A percentile compares a stretch with the other conserved stretches of the same genome.
Evolutionary conservation across 2,888 invertebrate genomes (phyloP).

Genomic region (Drosophila pseudotakahashii): DNA sequence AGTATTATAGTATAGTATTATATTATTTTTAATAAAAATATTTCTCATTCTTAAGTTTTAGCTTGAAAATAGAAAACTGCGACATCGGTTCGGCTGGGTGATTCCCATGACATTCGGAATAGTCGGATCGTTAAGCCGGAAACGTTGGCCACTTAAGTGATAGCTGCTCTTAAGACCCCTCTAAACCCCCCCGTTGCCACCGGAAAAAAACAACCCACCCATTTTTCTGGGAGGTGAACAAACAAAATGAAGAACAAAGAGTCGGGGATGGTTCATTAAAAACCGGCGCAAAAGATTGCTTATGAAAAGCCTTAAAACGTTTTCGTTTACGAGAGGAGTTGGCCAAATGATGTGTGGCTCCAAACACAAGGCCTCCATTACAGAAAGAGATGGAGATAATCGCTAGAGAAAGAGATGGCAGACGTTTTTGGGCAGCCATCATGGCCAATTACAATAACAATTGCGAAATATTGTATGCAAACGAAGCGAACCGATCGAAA

Average conservation of each 20-base stretch:
- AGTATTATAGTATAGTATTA: too few species aligned
- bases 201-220: background rate
- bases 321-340: constrained; percentile 81
- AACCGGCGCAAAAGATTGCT: constrained; percentile 28
- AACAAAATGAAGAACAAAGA: constrained; percentile 35
- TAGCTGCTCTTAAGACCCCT: constrained; percentile 7
- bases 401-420: background rate
- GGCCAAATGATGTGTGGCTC: constrained; percentile 57
- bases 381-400: background rate
- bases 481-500: constrained; percentile 18
- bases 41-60: too few species aligned
- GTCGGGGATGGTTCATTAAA: constrained; percentile 13
- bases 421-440: constrained; percentile 54
- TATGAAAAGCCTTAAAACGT: constrained; percentile 80
- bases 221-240: constrained; percentile 17
- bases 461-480: constrained; percentile 57
- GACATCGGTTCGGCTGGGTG: background rate
- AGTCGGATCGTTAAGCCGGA: constrained; percentile 8
- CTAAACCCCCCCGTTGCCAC: background rate
- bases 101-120: constrained; percentile 1
- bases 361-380: constrained; percentile 51
- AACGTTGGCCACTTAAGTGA: constrained; percentile 22
- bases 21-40: too few species aligned
- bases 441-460: constrained; percentile 76
- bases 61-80: background rate